Conservation (phyloP, 2,113 vertebrate species). For the Burhinus oedicnemus region DNA sequence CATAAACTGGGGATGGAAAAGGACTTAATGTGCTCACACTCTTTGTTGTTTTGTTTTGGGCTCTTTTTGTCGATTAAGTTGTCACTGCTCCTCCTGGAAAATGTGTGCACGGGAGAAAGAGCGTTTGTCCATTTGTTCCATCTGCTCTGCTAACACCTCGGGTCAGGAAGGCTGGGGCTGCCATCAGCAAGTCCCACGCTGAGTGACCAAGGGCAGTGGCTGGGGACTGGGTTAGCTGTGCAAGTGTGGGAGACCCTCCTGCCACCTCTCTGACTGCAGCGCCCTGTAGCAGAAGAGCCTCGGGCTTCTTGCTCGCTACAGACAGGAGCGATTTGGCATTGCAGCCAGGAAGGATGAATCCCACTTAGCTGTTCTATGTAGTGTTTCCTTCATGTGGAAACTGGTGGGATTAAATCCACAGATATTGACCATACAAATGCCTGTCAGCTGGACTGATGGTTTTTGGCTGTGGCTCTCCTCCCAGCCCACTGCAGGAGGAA, state of each 20-base stretch:
- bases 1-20: background rate
- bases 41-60: background rate
- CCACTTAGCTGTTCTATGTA: background rate
- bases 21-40: background rate
- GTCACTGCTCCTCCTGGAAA: background rate
- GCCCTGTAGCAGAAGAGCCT: background rate
- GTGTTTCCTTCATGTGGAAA: background rate
- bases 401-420: background rate
- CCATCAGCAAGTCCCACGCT: background rate
- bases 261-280: background rate
- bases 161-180: background rate
- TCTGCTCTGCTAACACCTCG: background rate
- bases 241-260: rapidly evolving
- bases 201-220: background rate
- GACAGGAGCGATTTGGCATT: background rate
- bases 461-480: background rate
- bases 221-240: background rate
- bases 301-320: background rate
- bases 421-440: background rate
- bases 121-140: background rate
- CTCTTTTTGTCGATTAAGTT: background rate
- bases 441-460: background rate
- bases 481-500: background rate
- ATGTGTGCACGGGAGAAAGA: background rate
- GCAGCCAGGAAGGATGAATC: background rate